Base-by-base conservation (phyloP, 2,113 vertebrate genomes). In the Cyprinodon brontotheroides region DNA sequence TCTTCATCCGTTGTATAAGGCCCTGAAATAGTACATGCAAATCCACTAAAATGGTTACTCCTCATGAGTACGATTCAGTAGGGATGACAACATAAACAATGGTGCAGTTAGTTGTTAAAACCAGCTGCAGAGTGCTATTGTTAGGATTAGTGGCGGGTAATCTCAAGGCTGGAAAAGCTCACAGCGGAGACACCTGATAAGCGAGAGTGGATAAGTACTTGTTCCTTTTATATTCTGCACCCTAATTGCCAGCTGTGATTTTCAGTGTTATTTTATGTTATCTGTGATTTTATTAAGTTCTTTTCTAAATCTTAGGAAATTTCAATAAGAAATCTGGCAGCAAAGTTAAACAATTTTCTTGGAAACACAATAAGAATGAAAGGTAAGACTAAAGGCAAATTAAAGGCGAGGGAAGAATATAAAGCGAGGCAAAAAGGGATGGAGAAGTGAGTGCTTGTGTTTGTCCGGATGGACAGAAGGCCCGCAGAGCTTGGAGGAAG, bases 41-140 rank as follows among this genome's bases (percentile, higher is more conserved):
- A 91, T 91, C 83, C 87, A 81, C 70, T 70, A 68, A 89, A 87
- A 82, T 70, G 87, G 84, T 84, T 87, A 74, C 63, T 80, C 68
- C 72, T 79, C 65, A 59, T 73, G 86, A 79, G 74, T 66, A 40
- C 69, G n/a, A 89, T 87, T 68, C 81, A 81, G 71, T 68, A 9
- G 74, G 79, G 80, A 90, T 86, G 83, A 92, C 86, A 90, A 89
- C 79, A 87, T 91, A 91, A 92, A 94, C 88, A 92, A 92, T 91
- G 74, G 82, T 43, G 75, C 78, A 68, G 77, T 84, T 85, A 86
- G 86, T 85, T 89, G 87, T 91, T 90, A 70, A 85, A 89, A 91
- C 69, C 84, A 85, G 88, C 87, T 74, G 84, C 86, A 77, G 70
- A 61, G 69, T 82, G 86, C 85, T 89, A 72, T 89, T 83, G 85